A percentile compares a stretch with the other conserved stretches of the same genome.
phyloP scores from a whole-genome alignment of 2,797 vertebrate genomes.

The Lagodon rhomboides region DNA sequence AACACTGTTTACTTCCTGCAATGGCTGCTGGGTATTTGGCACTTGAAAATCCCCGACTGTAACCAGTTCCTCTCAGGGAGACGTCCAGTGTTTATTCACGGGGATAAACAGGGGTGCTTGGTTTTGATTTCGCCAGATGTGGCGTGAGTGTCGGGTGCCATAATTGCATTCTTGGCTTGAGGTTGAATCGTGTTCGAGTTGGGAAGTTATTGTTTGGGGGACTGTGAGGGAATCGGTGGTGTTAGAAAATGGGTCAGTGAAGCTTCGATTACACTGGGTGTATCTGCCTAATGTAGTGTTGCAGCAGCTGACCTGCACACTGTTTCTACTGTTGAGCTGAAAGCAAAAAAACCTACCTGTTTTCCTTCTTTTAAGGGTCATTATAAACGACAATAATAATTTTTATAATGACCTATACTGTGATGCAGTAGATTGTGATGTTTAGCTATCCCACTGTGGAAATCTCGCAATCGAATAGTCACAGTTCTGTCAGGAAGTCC shows the following conservation, averaged over 20 bases:
- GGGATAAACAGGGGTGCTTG: slow-evolving; percentile 46
- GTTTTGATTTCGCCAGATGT: slow-evolving; percentile 33
- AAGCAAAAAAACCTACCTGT: no score
- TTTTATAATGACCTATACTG: no score
- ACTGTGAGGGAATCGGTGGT: slow-evolving; percentile 2
- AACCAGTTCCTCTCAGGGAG: background rate
- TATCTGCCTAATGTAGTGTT: background rate
- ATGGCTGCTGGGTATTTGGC: slow-evolving; percentile 6
- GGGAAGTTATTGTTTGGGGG: slow-evolving; percentile 20
- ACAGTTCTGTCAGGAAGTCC: background rate
- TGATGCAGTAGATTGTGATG: no score
- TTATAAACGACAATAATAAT: no score
- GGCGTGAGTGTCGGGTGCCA: background rate
- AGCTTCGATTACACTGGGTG: slow-evolving; percentile 11
- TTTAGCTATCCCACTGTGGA: no score
- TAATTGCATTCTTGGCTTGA: slow-evolving; percentile 57
- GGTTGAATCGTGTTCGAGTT: slow-evolving; percentile 1
- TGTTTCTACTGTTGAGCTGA: background rate
- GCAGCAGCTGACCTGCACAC: slow-evolving; percentile 6
- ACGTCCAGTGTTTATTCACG: slow-evolving; percentile 49
- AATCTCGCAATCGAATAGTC: no score
- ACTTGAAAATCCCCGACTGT: background rate
- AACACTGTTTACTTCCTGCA: background rate
- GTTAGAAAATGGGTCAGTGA: slow-evolving; percentile 42
- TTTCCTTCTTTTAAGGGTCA: no score